Conservation (phyloP, 2,888 invertebrate genomes). For the Aphrophora alni region DNA sequence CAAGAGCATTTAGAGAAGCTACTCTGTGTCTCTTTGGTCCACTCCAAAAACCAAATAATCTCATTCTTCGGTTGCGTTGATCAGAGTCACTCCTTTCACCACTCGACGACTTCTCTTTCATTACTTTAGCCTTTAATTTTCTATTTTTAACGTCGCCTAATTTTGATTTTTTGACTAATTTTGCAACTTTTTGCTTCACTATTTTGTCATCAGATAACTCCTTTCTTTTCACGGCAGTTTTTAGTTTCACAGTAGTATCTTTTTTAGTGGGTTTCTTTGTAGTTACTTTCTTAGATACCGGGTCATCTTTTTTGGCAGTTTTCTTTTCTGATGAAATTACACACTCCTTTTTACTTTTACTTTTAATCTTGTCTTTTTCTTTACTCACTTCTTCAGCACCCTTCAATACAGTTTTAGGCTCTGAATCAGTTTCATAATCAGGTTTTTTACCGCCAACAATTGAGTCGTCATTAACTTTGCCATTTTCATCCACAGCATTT, state of each 20-base stretch:
- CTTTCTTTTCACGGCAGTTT: constrained; percentile 50
- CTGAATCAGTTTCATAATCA: no score
- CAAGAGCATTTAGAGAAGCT: constrained; percentile 86
- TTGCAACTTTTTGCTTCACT: constrained; percentile 55
- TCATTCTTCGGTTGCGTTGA: constrained; percentile 36
- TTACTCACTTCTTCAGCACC: not conserved
- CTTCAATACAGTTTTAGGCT: not conserved
- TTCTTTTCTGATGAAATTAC: constrained; percentile 58
- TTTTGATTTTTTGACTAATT: constrained; percentile 52
- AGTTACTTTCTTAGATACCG: constrained; percentile 60
- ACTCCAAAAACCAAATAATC: constrained; percentile 53
- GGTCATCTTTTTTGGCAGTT: constrained; percentile 59
- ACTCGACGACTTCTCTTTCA: constrained; percentile 30
- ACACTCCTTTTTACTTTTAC: not conserved
- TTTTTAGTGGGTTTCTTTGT: constrained; percentile 59
- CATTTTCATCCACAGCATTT: not conserved
- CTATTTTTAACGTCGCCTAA: constrained; percentile 37
- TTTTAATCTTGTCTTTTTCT: not conserved
- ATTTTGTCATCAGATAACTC: constrained; percentile 49
- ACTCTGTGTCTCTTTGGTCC: constrained; percentile 85
- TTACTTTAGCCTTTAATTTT: constrained; percentile 40
- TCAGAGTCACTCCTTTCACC: constrained; percentile 57
- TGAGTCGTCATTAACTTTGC: not conserved
- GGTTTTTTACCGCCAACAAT: not conserved
- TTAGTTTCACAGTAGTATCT: constrained; percentile 31